Conservation (phyloP, 1,140 invertebrate species). For the Cepaea nemoralis region DNA sequence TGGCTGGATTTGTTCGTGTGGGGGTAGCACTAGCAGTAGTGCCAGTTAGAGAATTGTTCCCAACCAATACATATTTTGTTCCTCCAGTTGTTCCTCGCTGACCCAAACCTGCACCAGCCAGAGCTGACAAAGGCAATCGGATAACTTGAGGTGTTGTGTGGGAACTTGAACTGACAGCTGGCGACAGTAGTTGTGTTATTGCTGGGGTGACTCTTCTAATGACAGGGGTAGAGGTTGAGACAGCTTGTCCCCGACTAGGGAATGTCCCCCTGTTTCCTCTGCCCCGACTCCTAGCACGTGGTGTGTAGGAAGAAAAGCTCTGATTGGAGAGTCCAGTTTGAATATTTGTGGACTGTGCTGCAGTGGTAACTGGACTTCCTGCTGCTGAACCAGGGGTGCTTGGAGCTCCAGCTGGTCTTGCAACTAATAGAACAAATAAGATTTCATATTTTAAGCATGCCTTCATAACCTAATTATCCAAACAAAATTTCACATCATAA, state of each 20-base stretch:
- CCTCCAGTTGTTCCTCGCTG: neutral
- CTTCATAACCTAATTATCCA: too few species aligned
- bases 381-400: neutral
- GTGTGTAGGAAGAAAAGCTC: conserved; percentile 20
- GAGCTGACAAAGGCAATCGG: conserved; percentile 29
- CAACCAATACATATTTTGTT: conserved; percentile 10
- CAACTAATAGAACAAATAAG: too few species aligned
- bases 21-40: neutral
- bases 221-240: neutral
- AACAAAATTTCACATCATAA: too few species aligned
- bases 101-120: neutral
- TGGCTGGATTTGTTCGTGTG: neutral
- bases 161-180: neutral
- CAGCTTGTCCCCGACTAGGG: neutral
- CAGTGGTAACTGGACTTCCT: neutral
- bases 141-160: conserved; percentile 25
- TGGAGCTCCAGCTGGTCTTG: neutral
- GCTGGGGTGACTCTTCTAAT: neutral
- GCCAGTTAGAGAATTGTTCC: neutral
- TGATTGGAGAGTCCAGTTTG: neutral
- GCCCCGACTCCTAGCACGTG: conserved; percentile 20
- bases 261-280: conserved; percentile 22
- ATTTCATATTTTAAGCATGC: too few species aligned
- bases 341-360: neutral
- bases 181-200: neutral